Conservation (phyloP, 2,113 vertebrate genomes). For the Heterochromis multidens region DNA sequence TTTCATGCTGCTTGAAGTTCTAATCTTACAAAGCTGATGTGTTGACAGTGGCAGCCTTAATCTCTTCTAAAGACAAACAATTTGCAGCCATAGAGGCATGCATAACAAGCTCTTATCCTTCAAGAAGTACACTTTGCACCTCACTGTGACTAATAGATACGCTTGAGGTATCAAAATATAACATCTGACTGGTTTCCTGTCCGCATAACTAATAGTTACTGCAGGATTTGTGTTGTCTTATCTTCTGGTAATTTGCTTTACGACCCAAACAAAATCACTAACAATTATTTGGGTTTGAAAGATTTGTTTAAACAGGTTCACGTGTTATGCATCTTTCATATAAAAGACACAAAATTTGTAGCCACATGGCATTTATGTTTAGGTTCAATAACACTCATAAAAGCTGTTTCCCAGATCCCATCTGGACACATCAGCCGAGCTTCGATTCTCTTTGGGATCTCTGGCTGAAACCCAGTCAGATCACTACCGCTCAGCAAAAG, state of each 20-base stretch:
- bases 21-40: constrained; percentile 3
- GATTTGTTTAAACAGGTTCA: background rate
- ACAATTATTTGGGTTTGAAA: background rate
- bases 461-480: constrained; percentile 92
- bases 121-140: background rate
- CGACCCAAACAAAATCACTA: background rate
- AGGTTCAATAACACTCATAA: background rate
- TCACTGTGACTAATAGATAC: background rate
- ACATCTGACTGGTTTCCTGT: background rate
- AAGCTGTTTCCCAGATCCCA: constrained; percentile 79
- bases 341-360: background rate
- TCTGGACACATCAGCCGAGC: constrained; percentile 88
- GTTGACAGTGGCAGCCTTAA: constrained; percentile 27
- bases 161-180: background rate
- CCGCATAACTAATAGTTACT: background rate
- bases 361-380: background rate
- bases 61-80: constrained; percentile 2
- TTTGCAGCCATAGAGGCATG: background rate
- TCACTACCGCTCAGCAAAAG: constrained; percentile 91
- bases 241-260: background rate
- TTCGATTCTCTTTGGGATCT: constrained; percentile 91
- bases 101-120: background rate
- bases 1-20: constrained; percentile 1
- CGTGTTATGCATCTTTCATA: background rate
- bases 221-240: background rate